Conservation (phyloP, 2,888 invertebrate genomes). For the Polymixis lichenea region DNA sequence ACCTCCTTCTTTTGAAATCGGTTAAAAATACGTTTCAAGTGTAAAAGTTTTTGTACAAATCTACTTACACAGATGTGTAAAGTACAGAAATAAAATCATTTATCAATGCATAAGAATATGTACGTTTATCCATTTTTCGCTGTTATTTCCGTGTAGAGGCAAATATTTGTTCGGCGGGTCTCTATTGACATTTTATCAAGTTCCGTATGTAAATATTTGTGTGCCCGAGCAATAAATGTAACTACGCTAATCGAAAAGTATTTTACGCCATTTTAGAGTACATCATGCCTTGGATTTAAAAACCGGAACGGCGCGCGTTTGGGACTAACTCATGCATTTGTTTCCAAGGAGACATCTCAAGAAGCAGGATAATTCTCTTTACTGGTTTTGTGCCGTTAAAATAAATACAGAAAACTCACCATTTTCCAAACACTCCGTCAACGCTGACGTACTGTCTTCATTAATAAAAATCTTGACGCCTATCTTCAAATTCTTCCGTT, state of each 20-base stretch:
- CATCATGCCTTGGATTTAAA: neutral
- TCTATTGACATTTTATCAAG: conserved; percentile 7
- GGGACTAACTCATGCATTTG: neutral
- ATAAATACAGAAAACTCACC: conserved; percentile 84
- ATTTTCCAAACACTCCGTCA: conserved; percentile 94
- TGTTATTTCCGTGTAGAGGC: neutral
- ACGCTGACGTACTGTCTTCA: conserved; percentile 91
- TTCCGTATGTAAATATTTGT: conserved; percentile 9
- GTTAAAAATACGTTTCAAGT: no score
- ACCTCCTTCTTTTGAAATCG: no score
- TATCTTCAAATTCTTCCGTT: conserved; percentile 94
- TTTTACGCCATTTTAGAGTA: neutral
- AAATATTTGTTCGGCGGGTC: conserved; percentile 12
- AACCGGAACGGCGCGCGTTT: neutral
- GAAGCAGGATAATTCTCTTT: neutral
- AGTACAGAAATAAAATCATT: no score
- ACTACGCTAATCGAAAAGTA: conserved; percentile 9
- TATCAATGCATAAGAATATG: no score
- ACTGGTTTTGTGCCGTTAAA: neutral
- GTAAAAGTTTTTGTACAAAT: no score
- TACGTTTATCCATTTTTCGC: neutral
- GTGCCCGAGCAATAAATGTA: neutral
- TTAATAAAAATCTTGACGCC: conserved; percentile 97
- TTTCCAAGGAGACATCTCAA: neutral
- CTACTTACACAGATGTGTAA: no score